Evolutionary conservation across 2,888 invertebrate species (phyloP).

Genomic region (Erebia ligea): DNA sequence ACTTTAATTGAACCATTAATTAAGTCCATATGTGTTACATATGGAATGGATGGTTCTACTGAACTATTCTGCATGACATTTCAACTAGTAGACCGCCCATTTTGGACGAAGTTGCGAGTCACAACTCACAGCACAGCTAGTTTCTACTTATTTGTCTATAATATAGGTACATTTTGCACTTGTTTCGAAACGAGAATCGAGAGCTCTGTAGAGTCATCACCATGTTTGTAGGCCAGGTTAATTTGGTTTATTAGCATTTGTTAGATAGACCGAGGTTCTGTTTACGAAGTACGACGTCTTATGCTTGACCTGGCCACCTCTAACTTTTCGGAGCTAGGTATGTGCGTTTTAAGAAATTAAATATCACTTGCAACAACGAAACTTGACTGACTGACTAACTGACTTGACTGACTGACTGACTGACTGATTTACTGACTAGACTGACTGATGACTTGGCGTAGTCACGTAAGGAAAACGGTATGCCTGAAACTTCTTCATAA

Average conservation of each 20-base stretch:
- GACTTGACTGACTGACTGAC: too few relatives aligned
- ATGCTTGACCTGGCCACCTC: constrained; percentile 26
- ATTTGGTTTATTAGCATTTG: constrained; percentile 62
- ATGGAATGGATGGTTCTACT: neutral
- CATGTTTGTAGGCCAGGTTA: constrained; percentile 57
- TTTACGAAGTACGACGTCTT: constrained; percentile 53
- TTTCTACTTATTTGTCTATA: neutral
- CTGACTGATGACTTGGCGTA: too few relatives aligned
- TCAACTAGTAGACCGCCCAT: too few relatives aligned
- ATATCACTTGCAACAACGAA: neutral
- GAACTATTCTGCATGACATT: too few relatives aligned
- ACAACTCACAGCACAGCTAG: too few relatives aligned
- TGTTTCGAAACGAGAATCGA: neutral
- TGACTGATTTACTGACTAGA: too few relatives aligned
- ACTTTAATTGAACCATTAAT: constrained; percentile 35
- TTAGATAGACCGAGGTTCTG: constrained; percentile 55
- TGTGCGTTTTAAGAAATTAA: too few relatives aligned
- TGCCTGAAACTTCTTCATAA: too few relatives aligned
- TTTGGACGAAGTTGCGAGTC: too few relatives aligned
- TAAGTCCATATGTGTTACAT: constrained; percentile 29
- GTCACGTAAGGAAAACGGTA: neutral
- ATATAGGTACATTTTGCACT: neutral
- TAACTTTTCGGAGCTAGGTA: neutral
- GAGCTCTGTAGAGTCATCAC: constrained; percentile 48
- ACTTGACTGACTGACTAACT: too few relatives aligned